Percentiles rank a stretch among this genome's conserved stretches.
phyloP scores from a whole-genome alignment of 2,113 vertebrate species.

The Apus apus region DNA sequence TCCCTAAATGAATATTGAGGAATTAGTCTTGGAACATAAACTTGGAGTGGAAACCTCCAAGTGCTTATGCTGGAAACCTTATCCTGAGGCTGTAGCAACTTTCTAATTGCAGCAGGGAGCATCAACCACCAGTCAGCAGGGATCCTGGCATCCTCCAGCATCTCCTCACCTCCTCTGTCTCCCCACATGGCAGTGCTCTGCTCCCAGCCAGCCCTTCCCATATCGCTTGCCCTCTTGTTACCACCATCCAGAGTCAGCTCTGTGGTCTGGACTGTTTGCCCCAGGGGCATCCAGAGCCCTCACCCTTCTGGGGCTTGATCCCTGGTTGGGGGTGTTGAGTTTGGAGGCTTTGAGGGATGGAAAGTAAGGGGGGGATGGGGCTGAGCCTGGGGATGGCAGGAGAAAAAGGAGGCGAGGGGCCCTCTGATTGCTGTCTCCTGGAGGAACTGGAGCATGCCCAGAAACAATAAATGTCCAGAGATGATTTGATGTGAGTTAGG shows the following conservation, averaged over 20 bases:
- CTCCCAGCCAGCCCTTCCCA: not conserved
- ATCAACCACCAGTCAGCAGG: not conserved
- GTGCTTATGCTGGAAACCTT: constrained; percentile 54
- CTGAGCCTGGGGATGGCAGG: not conserved
- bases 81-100: constrained; percentile 6
- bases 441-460: constrained; percentile 61
- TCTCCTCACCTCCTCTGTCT: not conserved
- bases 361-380: not conserved
- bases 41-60: constrained; percentile 43
- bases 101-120: constrained; percentile 28
- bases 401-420: constrained; percentile 37
- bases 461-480: constrained; percentile 64
- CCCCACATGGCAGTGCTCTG: not conserved
- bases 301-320: not conserved
- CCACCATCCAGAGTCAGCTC: not conserved
- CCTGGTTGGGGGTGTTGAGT: not conserved
- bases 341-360: not conserved
- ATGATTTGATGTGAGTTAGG: constrained; percentile 53
- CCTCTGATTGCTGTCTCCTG: constrained; percentile 35
- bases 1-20: constrained; percentile 42
- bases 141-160: not conserved
- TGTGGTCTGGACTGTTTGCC: not conserved
- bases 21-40: constrained; percentile 48
- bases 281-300: not conserved
- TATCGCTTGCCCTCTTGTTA: not conserved